A percentile compares a stretch with the other conserved stretches of the same genome.
phyloP scores from a whole-genome alignment of 2,113 vertebrate species.

The Antechinus flavipes region DNA sequence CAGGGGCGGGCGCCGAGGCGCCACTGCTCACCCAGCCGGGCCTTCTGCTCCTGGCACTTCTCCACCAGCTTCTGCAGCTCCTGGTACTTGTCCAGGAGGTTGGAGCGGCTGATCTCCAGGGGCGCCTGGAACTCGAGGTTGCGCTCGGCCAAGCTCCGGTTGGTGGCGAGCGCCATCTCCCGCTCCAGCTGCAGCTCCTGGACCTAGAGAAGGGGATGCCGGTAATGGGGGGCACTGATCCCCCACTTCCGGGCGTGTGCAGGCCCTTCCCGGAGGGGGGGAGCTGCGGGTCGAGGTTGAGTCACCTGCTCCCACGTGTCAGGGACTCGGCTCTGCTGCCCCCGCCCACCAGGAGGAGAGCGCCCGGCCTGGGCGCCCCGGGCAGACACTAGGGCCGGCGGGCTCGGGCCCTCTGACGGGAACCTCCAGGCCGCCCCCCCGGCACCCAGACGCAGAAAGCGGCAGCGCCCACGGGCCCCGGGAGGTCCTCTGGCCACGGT shows the following conservation, averaged over 20 bases:
- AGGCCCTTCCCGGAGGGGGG: not conserved
- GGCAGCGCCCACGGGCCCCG: not conserved
- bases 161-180: constrained; percentile 95
- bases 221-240: rapidly evolving
- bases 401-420: too few relatives aligned
- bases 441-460: too few relatives aligned
- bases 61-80: constrained; percentile 88
- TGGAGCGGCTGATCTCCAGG: constrained; percentile 88
- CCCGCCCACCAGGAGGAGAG: too few relatives aligned
- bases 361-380: too few relatives aligned
- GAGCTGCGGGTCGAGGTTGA: too few relatives aligned
- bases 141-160: constrained; percentile 94
- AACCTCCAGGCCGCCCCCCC: too few relatives aligned
- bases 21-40: constrained; percentile 80
- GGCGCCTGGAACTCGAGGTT: constrained; percentile 92
- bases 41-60: constrained; percentile 83
- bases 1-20: too few relatives aligned
- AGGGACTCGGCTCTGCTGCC: too few relatives aligned
- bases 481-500: not conserved
- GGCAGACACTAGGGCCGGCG: too few relatives aligned
- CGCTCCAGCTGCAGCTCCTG: constrained; percentile 95
- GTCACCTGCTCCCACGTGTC: too few relatives aligned
- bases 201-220: constrained; percentile 79
- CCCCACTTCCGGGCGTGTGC: rapidly evolving
- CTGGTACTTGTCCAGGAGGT: constrained; percentile 89